phyloP scores from a whole-genome alignment of 2,888 invertebrate species.

The Helleia helle region DNA sequence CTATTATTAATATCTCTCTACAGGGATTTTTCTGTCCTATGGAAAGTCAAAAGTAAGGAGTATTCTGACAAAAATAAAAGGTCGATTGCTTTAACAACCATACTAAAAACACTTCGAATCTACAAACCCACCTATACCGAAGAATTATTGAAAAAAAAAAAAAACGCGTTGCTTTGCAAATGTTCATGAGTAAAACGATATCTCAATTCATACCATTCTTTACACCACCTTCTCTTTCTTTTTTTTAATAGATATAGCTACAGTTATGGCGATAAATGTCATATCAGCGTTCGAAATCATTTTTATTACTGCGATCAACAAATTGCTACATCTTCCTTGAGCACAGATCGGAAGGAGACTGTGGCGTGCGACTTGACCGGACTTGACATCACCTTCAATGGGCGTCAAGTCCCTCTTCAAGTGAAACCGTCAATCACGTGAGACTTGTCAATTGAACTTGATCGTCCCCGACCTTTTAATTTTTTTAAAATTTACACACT shows the following conservation, averaged over 20 bases:
- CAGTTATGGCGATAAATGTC: constrained; percentile 2
- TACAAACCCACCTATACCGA: too few relatives aligned
- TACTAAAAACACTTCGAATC: too few relatives aligned
- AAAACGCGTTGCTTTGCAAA: too few relatives aligned
- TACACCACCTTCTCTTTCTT: neutral
- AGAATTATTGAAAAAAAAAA: too few relatives aligned
- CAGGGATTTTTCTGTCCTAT: constrained; percentile 19
- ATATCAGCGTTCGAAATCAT: neutral
- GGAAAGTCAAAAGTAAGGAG: too few relatives aligned
- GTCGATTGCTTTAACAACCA: too few relatives aligned
- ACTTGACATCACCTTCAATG: constrained; percentile 3
- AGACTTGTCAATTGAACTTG: constrained; percentile 1
- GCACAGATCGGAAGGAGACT: too few relatives aligned
- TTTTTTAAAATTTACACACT: too few relatives aligned
- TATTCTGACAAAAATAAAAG: too few relatives aligned
- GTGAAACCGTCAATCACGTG: constrained; percentile 2
- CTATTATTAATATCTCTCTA: constrained; percentile 19
- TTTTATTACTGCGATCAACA: neutral
- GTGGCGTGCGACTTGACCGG: too few relatives aligned
- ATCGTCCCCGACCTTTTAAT: too few relatives aligned
- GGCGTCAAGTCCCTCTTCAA: constrained; percentile 2
- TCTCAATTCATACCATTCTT: constrained; percentile 4
- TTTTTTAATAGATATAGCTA: neutral
- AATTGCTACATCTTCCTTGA: neutral
- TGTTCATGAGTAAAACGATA: constrained; percentile 5